These are phyloP conservation scores for Scytalopus superciliaris DNA, from an alignment of 2,113 vertebrate genomes.

Conservation along the genomic window DNA sequence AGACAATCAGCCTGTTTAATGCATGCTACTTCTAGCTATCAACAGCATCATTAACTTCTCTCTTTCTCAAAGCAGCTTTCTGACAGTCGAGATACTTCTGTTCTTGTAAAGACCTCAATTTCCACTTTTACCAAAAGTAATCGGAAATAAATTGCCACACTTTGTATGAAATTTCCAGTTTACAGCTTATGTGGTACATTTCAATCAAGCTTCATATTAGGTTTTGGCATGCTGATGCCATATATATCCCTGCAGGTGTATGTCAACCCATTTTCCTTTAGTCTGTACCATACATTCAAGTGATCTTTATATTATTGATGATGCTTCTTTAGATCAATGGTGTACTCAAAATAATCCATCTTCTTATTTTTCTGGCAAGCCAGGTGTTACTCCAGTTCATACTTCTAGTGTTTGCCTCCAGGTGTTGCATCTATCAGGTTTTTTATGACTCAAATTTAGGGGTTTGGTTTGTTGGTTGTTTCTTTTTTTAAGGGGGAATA, in stretches of 20 bases:
- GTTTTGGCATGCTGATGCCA: neutral
- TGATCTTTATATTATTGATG: slow-evolving; percentile 28
- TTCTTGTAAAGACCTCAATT: neutral
- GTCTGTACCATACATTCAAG: neutral
- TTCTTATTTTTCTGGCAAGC: slow-evolving; percentile 12
- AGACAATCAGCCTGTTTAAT: neutral
- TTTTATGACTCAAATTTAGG: neutral
- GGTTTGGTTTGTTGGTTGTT: neutral
- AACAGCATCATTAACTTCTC: neutral
- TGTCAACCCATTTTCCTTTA: slow-evolving; percentile 14
- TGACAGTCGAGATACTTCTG: neutral
- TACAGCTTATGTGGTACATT: neutral
- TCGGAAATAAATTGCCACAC: neutral
- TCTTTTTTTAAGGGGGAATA: neutral
- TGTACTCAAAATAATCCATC: slow-evolving; percentile 23
- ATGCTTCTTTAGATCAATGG: neutral
- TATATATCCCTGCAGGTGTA: neutral
- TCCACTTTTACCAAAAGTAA: neutral
- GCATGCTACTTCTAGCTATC: neutral
- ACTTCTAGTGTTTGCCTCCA: neutral
- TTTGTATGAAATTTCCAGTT: neutral
- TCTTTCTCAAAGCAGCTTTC: neutral
- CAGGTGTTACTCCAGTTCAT: slow-evolving; percentile 8
- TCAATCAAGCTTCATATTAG: neutral
- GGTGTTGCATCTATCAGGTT: neutral